phyloP scores from a whole-genome alignment of 2,113 vertebrate genomes.

The Diadophis punctatus region DNA sequence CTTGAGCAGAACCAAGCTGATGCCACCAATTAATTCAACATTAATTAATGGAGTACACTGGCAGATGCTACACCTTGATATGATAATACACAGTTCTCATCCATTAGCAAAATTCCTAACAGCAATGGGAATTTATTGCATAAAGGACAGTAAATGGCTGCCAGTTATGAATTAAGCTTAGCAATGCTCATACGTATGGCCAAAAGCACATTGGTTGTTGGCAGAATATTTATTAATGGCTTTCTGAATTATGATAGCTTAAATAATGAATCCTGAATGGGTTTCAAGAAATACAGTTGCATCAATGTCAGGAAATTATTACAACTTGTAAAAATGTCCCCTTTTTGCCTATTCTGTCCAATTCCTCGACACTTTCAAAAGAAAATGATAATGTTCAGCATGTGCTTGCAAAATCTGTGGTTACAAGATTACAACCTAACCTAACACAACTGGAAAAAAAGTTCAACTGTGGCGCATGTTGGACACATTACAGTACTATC shows the following conservation, averaged over 20 bases:
- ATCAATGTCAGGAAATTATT: constrained; percentile 53
- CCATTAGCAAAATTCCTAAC: neutral
- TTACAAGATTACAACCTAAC: constrained; percentile 69
- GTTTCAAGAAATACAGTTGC: constrained; percentile 61
- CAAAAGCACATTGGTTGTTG: constrained; percentile 56
- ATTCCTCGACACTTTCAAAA: constrained; percentile 73
- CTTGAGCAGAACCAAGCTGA: constrained; percentile 30
- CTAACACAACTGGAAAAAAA: constrained; percentile 59
- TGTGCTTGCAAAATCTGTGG: constrained; percentile 70
- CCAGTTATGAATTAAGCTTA: constrained; percentile 31
- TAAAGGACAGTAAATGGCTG: constrained; percentile 35
- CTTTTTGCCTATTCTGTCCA: constrained; percentile 61
- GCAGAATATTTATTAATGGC: constrained; percentile 57
- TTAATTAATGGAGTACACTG: neutral
- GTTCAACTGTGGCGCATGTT: constrained; percentile 36
- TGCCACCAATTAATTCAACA: constrained; percentile 29
- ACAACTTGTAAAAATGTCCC: constrained; percentile 52
- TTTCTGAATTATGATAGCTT: constrained; percentile 55
- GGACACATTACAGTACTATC: constrained; percentile 62
- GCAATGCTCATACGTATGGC: constrained; percentile 16
- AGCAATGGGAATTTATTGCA: neutral
- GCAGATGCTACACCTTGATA: constrained; percentile 17
- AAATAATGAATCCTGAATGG: constrained; percentile 59
- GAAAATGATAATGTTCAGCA: constrained; percentile 56
- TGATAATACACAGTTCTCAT: constrained; percentile 1